A percentile compares a stretch with the other conserved stretches of the same genome.
phyloP scores from a whole-genome alignment of 2,888 invertebrate genomes.

The Ochropleura leucogaster region DNA sequence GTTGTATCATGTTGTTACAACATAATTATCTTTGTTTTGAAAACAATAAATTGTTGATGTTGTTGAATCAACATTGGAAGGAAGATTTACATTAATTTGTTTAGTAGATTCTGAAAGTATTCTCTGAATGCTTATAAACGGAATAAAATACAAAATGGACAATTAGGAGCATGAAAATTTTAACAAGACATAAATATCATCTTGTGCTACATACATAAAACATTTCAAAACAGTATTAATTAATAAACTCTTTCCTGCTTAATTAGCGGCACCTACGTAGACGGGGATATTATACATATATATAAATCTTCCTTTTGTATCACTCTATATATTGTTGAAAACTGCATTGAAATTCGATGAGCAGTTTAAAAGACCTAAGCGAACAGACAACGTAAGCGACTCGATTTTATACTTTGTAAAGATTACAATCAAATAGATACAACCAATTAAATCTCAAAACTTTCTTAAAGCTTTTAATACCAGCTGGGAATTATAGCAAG shows the following conservation, averaged over 20 bases:
- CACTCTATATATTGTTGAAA: too few relatives aligned
- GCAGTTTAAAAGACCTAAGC: too few relatives aligned
- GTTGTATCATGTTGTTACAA: constrained; percentile 28
- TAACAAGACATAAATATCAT: background rate
- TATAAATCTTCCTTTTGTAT: too few relatives aligned
- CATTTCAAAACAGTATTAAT: background rate
- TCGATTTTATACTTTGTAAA: too few relatives aligned
- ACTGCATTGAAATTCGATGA: too few relatives aligned
- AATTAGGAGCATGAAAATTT: too few relatives aligned
- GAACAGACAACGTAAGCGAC: too few relatives aligned
- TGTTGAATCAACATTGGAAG: background rate
- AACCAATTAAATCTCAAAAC: background rate
- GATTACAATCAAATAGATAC: background rate
- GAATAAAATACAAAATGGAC: background rate
- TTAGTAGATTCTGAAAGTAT: background rate
- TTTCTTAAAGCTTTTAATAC: background rate
- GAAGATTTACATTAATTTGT: background rate
- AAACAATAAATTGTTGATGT: constrained; percentile 16
- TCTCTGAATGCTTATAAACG: background rate
- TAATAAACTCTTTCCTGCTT: background rate
- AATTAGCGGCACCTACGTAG: background rate
- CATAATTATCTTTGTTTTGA: constrained; percentile 34
- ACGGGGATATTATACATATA: too few relatives aligned
- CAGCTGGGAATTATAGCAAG: constrained; percentile 1
- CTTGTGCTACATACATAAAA: background rate